Evolutionary conservation across 2,797 vertebrate genomes (phyloP).

Genomic region (Selene dorsalis): DNA sequence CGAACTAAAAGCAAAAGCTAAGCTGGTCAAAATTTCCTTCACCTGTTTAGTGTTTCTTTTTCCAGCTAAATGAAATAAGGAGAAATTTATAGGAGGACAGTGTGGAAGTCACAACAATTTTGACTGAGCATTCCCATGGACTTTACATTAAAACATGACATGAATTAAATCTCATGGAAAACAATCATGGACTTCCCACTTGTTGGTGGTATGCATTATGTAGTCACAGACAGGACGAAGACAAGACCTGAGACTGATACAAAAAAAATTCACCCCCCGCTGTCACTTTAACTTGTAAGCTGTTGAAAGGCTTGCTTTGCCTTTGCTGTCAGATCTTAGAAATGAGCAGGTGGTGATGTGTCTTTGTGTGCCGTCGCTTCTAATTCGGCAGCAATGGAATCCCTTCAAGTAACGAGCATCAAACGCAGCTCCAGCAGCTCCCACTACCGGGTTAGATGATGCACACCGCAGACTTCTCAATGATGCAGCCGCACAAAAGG

Average conservation of each 20-base stretch:
- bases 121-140: not conserved
- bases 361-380: slow-evolving; percentile 65
- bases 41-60: not conserved
- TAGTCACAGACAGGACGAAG: slow-evolving; percentile 5
- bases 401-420: slow-evolving; percentile 56
- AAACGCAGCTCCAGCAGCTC: slow-evolving; percentile 43
- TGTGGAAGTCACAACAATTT: not conserved
- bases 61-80: not conserved
- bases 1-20: slow-evolving; percentile 9
- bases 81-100: not conserved
- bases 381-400: slow-evolving; percentile 54
- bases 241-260: slow-evolving; percentile 11
- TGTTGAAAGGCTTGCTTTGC: slow-evolving; percentile 53
- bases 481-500: slow-evolving; percentile 39
- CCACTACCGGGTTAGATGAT: slow-evolving; percentile 39
- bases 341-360: slow-evolving; percentile 58
- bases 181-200: slow-evolving; percentile 16
- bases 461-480: slow-evolving; percentile 25
- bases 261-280: slow-evolving; percentile 29
- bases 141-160: slow-evolving; percentile 6
- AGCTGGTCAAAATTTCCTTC: not conserved
- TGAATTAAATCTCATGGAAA: slow-evolving; percentile 23
- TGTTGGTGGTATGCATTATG: slow-evolving; percentile 33
- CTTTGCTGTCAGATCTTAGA: slow-evolving; percentile 62
- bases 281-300: slow-evolving; percentile 46